These are phyloP conservation scores for Plodia interpunctella DNA, from an alignment of 1,140 invertebrate genomes.

Conservation along the genomic window DNA sequence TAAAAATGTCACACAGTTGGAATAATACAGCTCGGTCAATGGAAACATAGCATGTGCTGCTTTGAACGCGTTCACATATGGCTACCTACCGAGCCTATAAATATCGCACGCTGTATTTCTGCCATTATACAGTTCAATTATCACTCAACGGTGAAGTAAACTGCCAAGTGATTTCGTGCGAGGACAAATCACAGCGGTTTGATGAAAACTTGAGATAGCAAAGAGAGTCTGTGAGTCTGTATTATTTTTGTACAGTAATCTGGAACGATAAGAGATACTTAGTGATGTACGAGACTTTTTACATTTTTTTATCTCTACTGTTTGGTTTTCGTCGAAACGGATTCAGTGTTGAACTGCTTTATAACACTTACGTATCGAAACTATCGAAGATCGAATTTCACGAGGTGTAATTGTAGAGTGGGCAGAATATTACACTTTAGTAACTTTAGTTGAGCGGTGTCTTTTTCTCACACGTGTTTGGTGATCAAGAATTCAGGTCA, in stretches of 20 bases:
- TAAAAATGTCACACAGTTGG: constrained; percentile 2
- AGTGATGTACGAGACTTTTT: neutral
- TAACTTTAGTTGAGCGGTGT: neutral
- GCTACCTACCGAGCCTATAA: constrained; percentile 10
- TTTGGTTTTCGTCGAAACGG: neutral
- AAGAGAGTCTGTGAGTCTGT: neutral
- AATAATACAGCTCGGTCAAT: constrained; percentile 17
- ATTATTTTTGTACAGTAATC: constrained; percentile 27
- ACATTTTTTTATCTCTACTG: constrained; percentile 18
- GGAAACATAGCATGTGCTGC: constrained; percentile 18
- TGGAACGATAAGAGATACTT: constrained; percentile 25
- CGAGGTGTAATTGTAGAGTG: constrained; percentile 4
- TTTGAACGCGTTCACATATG: constrained; percentile 9
- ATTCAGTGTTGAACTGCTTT: constrained; percentile 7
- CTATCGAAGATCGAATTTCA: constrained; percentile 9
- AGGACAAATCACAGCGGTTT: constrained; percentile 23
- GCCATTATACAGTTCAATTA: constrained; percentile 24
- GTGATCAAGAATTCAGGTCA: constrained; percentile 8
- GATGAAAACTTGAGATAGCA: constrained; percentile 15
- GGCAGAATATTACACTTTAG: constrained; percentile 4
- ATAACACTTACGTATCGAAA: neutral
- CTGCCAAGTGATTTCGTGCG: constrained; percentile 10
- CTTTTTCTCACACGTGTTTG: neutral
- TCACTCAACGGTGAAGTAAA: constrained; percentile 14
- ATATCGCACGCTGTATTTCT: constrained; percentile 14